Evolutionary conservation across 1,140 invertebrate species (phyloP).

Genomic region (Ericerus pela): DNA sequence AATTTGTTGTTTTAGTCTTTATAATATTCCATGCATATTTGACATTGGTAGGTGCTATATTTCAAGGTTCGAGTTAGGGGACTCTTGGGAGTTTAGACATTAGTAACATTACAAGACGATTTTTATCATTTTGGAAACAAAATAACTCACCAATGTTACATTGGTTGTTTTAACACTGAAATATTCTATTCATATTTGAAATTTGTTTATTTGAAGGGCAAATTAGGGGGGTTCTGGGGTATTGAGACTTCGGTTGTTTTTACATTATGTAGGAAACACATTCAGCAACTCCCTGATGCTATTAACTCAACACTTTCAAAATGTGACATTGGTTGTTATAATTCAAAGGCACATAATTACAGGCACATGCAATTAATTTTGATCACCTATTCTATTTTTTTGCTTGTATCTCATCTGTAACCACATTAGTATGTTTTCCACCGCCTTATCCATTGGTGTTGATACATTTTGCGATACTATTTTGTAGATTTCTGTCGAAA

Average conservation of each 20-base stretch:
- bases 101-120: too few species aligned
- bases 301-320: too few species aligned
- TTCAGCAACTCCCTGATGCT: background rate
- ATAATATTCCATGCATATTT: too few species aligned
- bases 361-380: background rate
- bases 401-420: conserved; percentile 21
- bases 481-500: conserved; percentile 13
- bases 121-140: background rate
- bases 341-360: too few species aligned
- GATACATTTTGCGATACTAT: conserved; percentile 15
- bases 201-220: background rate
- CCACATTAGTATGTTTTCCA: conserved; percentile 24
- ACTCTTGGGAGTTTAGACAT: too few species aligned
- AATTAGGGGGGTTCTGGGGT: background rate
- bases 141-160: background rate
- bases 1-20: too few species aligned
- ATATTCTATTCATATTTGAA: too few species aligned
- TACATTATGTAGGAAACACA: background rate
- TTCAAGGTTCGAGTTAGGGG: too few species aligned
- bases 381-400: conserved; percentile 14
- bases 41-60: too few species aligned
- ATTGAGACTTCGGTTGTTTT: background rate
- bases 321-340: too few species aligned
- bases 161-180: too few species aligned
- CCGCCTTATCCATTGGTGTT: conserved; percentile 20